These are phyloP conservation scores for Gadus macrocephalus DNA, from an alignment of 2,113 vertebrate genomes.

Conservation along the genomic window DNA sequence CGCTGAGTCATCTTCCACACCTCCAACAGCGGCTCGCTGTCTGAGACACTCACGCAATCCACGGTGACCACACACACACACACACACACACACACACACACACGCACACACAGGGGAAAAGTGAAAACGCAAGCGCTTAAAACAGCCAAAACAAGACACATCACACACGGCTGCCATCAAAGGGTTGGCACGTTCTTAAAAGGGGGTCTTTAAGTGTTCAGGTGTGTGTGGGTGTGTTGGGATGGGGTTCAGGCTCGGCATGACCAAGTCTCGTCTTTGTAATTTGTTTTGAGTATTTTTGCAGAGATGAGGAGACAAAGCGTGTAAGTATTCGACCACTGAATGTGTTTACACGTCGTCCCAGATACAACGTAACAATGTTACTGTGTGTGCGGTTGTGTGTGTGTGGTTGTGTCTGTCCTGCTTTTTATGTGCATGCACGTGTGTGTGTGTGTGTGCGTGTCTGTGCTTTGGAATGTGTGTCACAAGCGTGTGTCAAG, in stretches of 20 bases:
- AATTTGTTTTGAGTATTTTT: slow-evolving; percentile 11
- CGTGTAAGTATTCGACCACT: background rate
- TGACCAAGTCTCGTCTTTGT: background rate
- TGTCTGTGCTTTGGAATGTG: slow-evolving; percentile 12
- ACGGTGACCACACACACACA: slow-evolving; percentile 11
- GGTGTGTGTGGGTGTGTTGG: slow-evolving; percentile 14
- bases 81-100: slow-evolving; percentile 22
- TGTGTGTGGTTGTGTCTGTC: slow-evolving; percentile 5
- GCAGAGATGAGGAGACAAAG: too few species aligned
- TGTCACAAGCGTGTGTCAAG: slow-evolving; percentile 45
- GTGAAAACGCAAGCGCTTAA: slow-evolving; percentile 24
- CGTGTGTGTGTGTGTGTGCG: slow-evolving; percentile 29
- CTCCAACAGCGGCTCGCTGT: background rate
- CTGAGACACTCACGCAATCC: slow-evolving; percentile 6
- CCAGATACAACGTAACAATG: background rate
- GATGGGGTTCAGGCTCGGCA: slow-evolving; percentile 20
- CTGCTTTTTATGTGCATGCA: background rate
- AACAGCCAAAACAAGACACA: slow-evolving; percentile 20
- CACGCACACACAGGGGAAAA: slow-evolving; percentile 14
- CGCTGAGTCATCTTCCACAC: slow-evolving; percentile 35
- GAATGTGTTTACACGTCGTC: background rate
- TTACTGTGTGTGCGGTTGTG: slow-evolving; percentile 5
- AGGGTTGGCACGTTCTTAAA: slow-evolving; percentile 9
- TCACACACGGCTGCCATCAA: slow-evolving; percentile 30
- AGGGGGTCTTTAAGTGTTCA: background rate